Evolutionary conservation across 2,888 invertebrate genomes (phyloP).

Genomic region (Carterocephalus palaemon): DNA sequence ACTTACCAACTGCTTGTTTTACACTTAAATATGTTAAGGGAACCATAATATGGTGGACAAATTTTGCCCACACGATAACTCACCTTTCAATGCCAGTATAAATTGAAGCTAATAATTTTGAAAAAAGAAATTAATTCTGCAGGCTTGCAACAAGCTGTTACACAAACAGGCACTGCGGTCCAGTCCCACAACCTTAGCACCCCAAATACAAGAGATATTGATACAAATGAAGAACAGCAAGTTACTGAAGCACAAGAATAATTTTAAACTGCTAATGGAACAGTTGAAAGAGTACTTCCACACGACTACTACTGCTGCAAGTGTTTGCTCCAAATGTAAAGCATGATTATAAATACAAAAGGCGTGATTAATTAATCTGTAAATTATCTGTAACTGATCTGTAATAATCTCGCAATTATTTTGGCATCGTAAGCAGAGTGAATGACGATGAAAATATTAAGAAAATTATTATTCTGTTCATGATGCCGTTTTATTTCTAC

Average conservation of each 20-base stretch:
- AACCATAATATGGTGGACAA: no score
- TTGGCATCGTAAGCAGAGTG: no score
- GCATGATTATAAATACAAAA: conserved; percentile 1
- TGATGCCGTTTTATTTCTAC: no score
- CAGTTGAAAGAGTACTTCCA: conserved; percentile 47
- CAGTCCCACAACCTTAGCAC: conserved; percentile 38
- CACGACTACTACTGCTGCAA: conserved; percentile 29
- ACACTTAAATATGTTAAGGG: no score
- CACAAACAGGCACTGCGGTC: conserved; percentile 2
- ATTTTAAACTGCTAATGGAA: conserved; percentile 38
- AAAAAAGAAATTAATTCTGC: conserved; percentile 1
- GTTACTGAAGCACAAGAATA: conserved; percentile 39
- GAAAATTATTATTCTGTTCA: no score
- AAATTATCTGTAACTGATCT: no score
- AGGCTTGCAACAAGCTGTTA: not conserved
- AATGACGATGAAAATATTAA: no score
- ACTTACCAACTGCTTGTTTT: no score
- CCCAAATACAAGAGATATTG: conserved; percentile 45
- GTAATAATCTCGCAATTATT: no score
- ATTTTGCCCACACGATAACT: not conserved
- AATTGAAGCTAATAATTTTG: no score
- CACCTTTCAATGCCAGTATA: not conserved
- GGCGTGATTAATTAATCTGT: no score
- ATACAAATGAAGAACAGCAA: conserved; percentile 43
- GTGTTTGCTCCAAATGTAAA: conserved; percentile 8